phyloP scores from a whole-genome alignment of 2,888 invertebrate genomes.

The Troilus luridus region DNA sequence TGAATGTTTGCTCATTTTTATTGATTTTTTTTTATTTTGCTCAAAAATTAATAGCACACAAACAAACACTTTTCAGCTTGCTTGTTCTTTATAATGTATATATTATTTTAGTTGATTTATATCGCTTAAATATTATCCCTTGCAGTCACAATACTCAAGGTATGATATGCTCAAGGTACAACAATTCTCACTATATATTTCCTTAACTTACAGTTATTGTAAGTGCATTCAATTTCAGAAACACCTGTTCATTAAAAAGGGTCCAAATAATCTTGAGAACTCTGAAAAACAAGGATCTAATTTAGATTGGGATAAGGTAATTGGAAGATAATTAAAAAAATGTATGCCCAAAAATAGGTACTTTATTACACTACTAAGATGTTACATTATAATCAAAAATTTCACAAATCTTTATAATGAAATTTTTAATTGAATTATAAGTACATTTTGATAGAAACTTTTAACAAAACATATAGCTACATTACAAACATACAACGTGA shows the following conservation, averaged over 20 bases:
- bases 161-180: too few species aligned
- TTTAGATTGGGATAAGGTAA: not conserved
- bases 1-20: too few species aligned
- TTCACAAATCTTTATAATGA: conserved; percentile 62
- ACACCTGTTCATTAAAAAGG: not conserved
- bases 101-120: too few species aligned
- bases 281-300: conserved; percentile 10
- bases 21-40: too few species aligned
- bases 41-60: too few species aligned
- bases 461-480: conserved; percentile 62
- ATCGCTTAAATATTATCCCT: too few species aligned
- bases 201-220: not conserved
- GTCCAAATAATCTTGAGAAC: not conserved
- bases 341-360: conserved; percentile 65
- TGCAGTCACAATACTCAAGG: too few species aligned
- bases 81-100: too few species aligned
- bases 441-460: conserved; percentile 63
- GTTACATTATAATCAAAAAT: conserved; percentile 65
- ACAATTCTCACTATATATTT: too few species aligned
- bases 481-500: conserved; percentile 61
- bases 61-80: too few species aligned
- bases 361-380: conserved; percentile 65
- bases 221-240: not conserved
- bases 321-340: not conserved
- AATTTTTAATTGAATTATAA: conserved; percentile 62